Evolutionary conservation across 2,797 vertebrate species (phyloP), one percentile per base, ranked within the genome.

Genomic region (Mycteria americana): DNA sequence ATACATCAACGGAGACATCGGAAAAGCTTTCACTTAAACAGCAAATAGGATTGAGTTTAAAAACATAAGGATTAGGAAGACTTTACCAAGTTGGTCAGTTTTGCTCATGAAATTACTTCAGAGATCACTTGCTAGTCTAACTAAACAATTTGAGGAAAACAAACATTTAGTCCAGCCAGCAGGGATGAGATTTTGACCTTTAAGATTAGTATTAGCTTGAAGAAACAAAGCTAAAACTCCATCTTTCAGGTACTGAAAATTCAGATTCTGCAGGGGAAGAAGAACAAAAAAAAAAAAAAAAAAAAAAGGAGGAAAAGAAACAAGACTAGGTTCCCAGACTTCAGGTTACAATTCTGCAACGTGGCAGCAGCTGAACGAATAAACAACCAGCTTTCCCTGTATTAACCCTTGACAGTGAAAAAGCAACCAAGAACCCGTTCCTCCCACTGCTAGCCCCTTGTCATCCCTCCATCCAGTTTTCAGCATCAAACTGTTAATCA

Each of bases 21-120:
- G 65, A 76, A 89, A 70, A 95, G 23, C 46, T 81, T 68, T 46
- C 46, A 60, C 81, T 93, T 82, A 70, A 69, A 86, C 50, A 18
- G 86, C 83, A 93, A 93, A 90, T 18, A 75, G 67, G 27, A 63
- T 2, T 4, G 22, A 87, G 37, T 41, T 88, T n/a, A 67, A 77
- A 91, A 85, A 31, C 23, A 53, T n/a, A 56, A 65, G 45, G 57
- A n/a, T 60, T 23, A 76, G 43, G 19, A 62, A 79, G 51, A 54
- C 37, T 56, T 63, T 7, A 72, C 19, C 35, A 69, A 73, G 67
- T 10, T 39, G 70, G 39, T 74, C 69, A 54, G 57, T 54, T 87
- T 48, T 59, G 74, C 60, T 93, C 65, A 80, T 3, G 10, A 77
- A 77, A 24, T 39, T 54, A 80, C 43, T 84, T 51, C 70, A 86